A percentile compares a stretch with the other conserved stretches of the same genome.
Conservation (phyloP, 2,113 vertebrate species). For the Triplophysa siluroides region DNA sequence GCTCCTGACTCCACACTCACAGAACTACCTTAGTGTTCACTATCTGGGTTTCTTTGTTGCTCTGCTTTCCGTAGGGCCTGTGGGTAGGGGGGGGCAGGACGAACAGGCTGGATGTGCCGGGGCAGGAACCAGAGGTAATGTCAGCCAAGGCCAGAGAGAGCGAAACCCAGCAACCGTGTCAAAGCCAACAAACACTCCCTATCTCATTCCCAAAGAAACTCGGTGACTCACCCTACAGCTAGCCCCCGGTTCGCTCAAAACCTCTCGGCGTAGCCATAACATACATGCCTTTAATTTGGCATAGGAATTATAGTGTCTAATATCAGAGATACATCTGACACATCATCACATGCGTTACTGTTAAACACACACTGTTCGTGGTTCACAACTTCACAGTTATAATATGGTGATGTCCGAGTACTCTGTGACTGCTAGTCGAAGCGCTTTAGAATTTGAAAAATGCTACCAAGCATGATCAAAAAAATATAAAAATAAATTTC, state of each 20-base stretch:
- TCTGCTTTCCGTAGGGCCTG: conserved; percentile 31
- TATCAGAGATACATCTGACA: background rate
- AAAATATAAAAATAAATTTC: background rate
- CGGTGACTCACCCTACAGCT: conserved; percentile 11
- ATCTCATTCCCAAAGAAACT: conserved; percentile 42
- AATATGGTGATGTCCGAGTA: too few species aligned
- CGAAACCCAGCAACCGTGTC: conserved; percentile 47
- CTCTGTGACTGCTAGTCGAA: too few species aligned
- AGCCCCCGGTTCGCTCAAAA: conserved; percentile 22
- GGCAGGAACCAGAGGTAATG: conserved; percentile 49
- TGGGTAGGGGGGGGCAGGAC: conserved; percentile 5
- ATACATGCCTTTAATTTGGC: conserved; percentile 16
- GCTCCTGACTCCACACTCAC: conserved; percentile 14
- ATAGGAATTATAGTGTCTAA: conserved; percentile 1
- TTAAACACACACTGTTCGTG: background rate
- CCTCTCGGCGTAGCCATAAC: background rate
- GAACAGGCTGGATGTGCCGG: conserved; percentile 32
- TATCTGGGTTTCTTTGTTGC: conserved; percentile 48
- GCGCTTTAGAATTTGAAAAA: too few species aligned
- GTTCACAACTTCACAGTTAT: too few species aligned
- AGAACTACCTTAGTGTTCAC: conserved; percentile 40
- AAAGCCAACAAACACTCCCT: conserved; percentile 36
- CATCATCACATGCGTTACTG: background rate
- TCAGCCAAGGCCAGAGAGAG: conserved; percentile 47
- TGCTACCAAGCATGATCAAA: too few species aligned